Conservation (phyloP, 35 echinoderm and acorn worm species). For the Amphiura filiformis region DNA sequence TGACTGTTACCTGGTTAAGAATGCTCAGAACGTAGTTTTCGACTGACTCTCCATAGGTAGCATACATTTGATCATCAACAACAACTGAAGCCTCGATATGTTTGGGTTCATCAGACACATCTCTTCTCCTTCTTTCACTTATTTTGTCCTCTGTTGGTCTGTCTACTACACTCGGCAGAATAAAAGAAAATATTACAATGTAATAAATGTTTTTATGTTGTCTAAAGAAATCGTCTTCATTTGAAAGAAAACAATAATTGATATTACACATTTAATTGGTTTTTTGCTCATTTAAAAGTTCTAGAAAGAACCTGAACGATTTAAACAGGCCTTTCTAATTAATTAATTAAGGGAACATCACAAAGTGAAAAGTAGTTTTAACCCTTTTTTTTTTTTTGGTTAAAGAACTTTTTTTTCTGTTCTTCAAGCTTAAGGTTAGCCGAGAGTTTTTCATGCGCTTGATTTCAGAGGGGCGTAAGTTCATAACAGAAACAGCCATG, state of each 20-base stretch:
- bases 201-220: not conserved
- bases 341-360: no score
- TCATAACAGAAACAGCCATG: no score
- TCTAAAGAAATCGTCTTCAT: not conserved
- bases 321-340: no score
- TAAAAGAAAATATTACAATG: not conserved
- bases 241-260: not conserved
- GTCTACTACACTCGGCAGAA: not conserved
- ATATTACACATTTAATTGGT: no score
- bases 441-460: no score
- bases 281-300: no score
- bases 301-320: no score
- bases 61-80: conserved; percentile 39
- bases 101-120: conserved; percentile 14
- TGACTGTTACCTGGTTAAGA: conserved; percentile 41
- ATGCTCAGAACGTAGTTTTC: conserved; percentile 40
- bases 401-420: no score
- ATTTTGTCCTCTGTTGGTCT: not conserved
- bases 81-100: conserved; percentile 45
- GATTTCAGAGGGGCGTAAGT: no score
- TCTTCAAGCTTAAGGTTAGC: no score
- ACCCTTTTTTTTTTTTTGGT: no score
- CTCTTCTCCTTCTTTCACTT: not conserved
- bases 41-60: conserved; percentile 18
- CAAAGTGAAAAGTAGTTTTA: no score